Base-by-base conservation (phyloP, 2,113 vertebrate genomes). In the Dasypus novemcinctus region DNA sequence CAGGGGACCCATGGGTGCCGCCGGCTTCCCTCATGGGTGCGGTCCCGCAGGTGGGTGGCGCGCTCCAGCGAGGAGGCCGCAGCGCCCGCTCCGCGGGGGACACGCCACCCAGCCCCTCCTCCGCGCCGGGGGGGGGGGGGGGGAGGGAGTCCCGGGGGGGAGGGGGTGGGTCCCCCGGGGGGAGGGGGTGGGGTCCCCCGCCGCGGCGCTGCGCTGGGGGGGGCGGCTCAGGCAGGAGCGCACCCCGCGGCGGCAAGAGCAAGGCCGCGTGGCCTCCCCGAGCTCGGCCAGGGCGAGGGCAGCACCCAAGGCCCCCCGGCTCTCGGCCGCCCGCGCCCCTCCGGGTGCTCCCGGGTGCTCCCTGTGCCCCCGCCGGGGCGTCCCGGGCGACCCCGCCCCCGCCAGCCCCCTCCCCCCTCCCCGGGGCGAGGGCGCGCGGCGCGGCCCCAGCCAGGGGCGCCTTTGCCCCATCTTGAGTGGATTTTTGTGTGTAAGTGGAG, bases 171-270 rank as follows among this genome's bases (percentile, higher is more conserved):
- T 46, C 5, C 43, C 9, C 5, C 43, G 9, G 43, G 43, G 90
- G 8, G 43, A 5, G 9, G 43, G 43, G 90, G 8, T 0, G 99
- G 99, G 1, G n/a, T n/a, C n/a, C 98, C 98, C 1, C 99, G 79
- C 38, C 0, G 89, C 81, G 64, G 31, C 52, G 98, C 98, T 12
- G 99, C 97, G 0, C 99, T 99, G 95, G 98, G 98, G 2, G 99
- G 99, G 7, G 99, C 99, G 96, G 98, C 21, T 87, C 99, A 99
- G 99, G 99, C 99, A 68, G 99, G 97, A n/a, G n/a, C n/a, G n/a
- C n/a, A n/a, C n/a, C n/a, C 87, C 98, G 98, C 79, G 98, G 98
- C 0, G 99, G 99, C 49, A 99, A 98, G 36, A 99, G 98, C 87
- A 99, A 98, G 95, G 99, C 94, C 83, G 99, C 95, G 17, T 98